Evolutionary conservation across 2,113 vertebrate genomes (phyloP).

Genomic region (Pogona vitticeps): DNA sequence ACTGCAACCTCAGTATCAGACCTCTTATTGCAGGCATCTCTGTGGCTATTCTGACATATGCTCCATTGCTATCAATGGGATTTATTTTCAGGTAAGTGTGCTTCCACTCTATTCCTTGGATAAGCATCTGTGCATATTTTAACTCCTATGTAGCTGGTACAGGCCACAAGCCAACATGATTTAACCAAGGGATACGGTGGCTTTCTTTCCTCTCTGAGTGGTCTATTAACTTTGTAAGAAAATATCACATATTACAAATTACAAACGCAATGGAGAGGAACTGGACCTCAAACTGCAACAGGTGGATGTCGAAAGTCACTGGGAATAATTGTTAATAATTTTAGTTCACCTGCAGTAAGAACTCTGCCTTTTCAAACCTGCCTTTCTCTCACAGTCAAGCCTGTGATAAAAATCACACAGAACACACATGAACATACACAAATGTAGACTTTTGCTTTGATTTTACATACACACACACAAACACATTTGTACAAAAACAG

Average conservation of each 20-base stretch:
- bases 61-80: background rate
- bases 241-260: conserved; percentile 46
- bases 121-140: conserved; percentile 60
- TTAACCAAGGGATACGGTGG: conserved; percentile 38
- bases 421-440: background rate
- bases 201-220: conserved; percentile 54
- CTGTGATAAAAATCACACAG: background rate
- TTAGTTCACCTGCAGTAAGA: conserved; percentile 3
- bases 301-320: conserved; percentile 46
- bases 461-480: background rate
- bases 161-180: conserved; percentile 57
- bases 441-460: background rate
- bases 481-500: background rate
- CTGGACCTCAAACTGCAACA: conserved; percentile 48
- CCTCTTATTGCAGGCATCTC: no score
- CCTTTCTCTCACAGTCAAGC: background rate
- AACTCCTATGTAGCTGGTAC: conserved; percentile 56
- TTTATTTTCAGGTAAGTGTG: conserved; percentile 10
- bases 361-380: background rate
- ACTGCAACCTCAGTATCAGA: background rate
- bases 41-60: no score
- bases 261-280: conserved; percentile 40
- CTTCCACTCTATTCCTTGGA: conserved; percentile 56
- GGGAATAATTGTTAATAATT: conserved; percentile 53
- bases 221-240: conserved; percentile 52